Percentiles rank a stretch among this genome's conserved stretches.
phyloP scores from a whole-genome alignment of 2,888 invertebrate species.

The Atrina japonica region DNA sequence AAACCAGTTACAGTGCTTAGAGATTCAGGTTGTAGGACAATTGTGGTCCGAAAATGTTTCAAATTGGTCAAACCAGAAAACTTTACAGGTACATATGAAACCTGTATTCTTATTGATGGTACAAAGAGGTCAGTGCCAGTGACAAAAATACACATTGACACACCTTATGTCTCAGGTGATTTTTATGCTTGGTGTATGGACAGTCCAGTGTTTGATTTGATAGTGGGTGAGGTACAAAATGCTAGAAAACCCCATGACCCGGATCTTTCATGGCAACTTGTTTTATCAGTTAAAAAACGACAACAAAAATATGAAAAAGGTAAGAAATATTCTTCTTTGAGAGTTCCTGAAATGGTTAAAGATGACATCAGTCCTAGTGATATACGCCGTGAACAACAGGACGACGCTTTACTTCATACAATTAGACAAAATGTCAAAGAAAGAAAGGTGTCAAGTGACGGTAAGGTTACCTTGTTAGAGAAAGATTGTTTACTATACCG shows the following conservation, averaged over 20 bases:
- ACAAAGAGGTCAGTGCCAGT: conserved; percentile 6
- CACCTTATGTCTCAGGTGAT: conserved; percentile 38
- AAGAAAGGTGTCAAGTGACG: background rate
- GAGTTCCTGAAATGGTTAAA: conserved; percentile 20
- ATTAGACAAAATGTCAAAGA: conserved; percentile 2
- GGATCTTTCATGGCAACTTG: conserved; percentile 16
- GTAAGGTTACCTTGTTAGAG: conserved; percentile 9
- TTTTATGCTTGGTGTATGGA: conserved; percentile 39
- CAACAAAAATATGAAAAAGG: conserved; percentile 16
- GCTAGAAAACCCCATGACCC: conserved; percentile 18
- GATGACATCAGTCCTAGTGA: conserved; percentile 20
- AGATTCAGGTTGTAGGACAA: conserved; percentile 30
- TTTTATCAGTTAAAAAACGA: conserved; percentile 23
- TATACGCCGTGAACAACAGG: conserved; percentile 24
- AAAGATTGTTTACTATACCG: conserved; percentile 26
- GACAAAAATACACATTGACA: conserved; percentile 27
- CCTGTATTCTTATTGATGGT: conserved; percentile 33
- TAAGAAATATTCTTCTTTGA: no score
- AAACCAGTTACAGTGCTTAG: conserved; percentile 12
- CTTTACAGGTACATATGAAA: conserved; percentile 10
- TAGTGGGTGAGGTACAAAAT: no score
- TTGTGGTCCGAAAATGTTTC: conserved; percentile 14
- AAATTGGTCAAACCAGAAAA: conserved; percentile 23
- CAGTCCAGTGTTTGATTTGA: conserved; percentile 31
- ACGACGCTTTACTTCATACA: conserved; percentile 16